phyloP scores from a whole-genome alignment of 1,140 invertebrate genomes.

The Sipha flava region DNA sequence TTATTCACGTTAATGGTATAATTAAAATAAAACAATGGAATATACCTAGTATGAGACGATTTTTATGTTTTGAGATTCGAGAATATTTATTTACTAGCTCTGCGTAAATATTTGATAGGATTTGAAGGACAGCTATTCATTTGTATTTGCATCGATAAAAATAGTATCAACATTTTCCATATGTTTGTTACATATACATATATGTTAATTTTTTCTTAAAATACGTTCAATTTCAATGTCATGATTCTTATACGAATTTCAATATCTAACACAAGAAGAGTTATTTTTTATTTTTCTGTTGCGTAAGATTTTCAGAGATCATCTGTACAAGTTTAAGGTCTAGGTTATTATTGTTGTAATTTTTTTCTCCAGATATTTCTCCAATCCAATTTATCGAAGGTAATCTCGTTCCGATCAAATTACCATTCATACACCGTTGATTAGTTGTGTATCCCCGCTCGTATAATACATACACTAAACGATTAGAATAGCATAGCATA shows the following conservation, averaged over 20 bases:
- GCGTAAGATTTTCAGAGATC: not conserved
- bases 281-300: not conserved
- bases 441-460: not conserved
- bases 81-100: too few relatives aligned
- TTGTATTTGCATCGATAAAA: not conserved
- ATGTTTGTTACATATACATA: not conserved
- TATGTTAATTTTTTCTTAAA: not conserved
- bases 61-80: too few relatives aligned
- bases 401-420: not conserved
- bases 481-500: too few relatives aligned
- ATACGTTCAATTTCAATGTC: not conserved
- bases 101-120: too few relatives aligned
- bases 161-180: not conserved
- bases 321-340: constrained; percentile 28
- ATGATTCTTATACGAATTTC: not conserved
- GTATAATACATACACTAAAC: not conserved
- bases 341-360: not conserved
- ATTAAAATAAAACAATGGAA: too few relatives aligned
- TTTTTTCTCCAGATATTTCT: not conserved
- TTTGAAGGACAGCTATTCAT: too few relatives aligned
- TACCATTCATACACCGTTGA: not conserved
- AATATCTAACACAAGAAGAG: not conserved
- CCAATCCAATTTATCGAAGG: not conserved
- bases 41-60: too few relatives aligned
- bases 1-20: too few relatives aligned